phyloP scores from a whole-genome alignment of 2,797 vertebrate genomes.

The Chromobotia macracanthus region DNA sequence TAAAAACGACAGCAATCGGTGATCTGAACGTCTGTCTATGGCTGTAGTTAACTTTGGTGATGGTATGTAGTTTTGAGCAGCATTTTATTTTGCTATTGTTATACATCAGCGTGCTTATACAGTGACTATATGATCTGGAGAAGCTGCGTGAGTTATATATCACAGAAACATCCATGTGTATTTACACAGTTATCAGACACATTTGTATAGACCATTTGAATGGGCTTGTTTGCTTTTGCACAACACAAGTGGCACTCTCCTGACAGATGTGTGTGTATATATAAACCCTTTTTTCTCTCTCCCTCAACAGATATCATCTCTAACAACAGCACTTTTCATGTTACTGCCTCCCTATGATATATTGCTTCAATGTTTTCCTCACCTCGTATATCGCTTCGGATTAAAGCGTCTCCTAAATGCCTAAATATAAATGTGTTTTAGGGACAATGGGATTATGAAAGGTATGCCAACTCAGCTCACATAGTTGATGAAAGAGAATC shows the following conservation, averaged over 20 bases:
- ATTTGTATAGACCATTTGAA: slow-evolving; percentile 8
- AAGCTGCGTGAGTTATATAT: slow-evolving; percentile 8
- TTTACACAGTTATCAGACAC: slow-evolving; percentile 36
- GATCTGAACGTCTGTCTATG: not conserved
- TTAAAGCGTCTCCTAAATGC: too few relatives aligned
- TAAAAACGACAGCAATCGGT: not conserved
- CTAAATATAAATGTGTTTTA: slow-evolving; percentile 1
- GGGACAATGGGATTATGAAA: slow-evolving; percentile 28
- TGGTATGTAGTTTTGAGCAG: slow-evolving; percentile 19
- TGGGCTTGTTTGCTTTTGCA: slow-evolving; percentile 29
- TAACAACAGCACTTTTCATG: too few relatives aligned
- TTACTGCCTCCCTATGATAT: too few relatives aligned
- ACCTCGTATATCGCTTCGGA: too few relatives aligned
- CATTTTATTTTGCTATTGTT: slow-evolving; percentile 17
- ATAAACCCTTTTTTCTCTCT: too few relatives aligned
- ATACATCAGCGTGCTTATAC: slow-evolving; percentile 35
- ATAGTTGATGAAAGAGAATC: slow-evolving; percentile 35
- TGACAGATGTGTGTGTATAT: too few relatives aligned
- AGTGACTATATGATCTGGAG: slow-evolving; percentile 25
- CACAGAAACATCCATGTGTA: slow-evolving; percentile 34
- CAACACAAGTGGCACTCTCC: slow-evolving; percentile 21
- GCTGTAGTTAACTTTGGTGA: slow-evolving; percentile 13
- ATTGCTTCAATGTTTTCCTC: too few relatives aligned
- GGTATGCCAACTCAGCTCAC: slow-evolving; percentile 48
- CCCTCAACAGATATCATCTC: too few relatives aligned